A percentile compares a stretch with the other conserved stretches of the same genome.
Evolutionary conservation across 2,113 vertebrate species (phyloP).

Genomic region (Phyllopteryx taeniolatus): DNA sequence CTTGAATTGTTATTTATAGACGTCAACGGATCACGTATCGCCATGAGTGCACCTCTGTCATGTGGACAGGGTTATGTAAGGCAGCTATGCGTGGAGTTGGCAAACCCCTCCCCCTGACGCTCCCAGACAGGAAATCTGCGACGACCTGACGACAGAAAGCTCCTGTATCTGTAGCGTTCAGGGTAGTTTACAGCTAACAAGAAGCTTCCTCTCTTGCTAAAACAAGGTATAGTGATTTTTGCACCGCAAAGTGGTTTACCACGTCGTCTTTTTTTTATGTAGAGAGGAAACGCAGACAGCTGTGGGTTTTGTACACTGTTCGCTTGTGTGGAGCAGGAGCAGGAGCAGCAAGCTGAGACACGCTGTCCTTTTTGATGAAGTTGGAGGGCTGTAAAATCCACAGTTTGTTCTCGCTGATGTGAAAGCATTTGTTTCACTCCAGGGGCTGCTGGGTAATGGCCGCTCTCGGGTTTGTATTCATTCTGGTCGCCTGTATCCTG

Average conservation of each 20-base stretch:
- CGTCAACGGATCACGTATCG: neutral
- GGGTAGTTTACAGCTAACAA: neutral
- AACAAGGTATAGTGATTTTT: slow-evolving; percentile 36
- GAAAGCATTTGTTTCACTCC: neutral
- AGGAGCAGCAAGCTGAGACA: neutral
- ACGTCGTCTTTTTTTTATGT: slow-evolving; percentile 11
- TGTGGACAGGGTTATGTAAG: slow-evolving; percentile 5
- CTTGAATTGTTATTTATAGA: slow-evolving; percentile 20
- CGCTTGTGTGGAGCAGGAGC: neutral
- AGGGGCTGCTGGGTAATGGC: slow-evolving; percentile 43
- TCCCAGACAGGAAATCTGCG: slow-evolving; percentile 13
- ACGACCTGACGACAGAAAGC: neutral
- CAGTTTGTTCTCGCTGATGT: neutral
- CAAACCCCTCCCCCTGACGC: slow-evolving; percentile 17
- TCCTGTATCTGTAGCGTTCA: neutral
- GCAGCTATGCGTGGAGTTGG: neutral
- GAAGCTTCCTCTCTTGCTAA: neutral
- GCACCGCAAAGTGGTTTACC: neutral
- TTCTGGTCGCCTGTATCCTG: slow-evolving; percentile 38
- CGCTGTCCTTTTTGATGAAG: neutral
- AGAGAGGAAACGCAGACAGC: slow-evolving; percentile 12
- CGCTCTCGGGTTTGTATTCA: slow-evolving; percentile 9
- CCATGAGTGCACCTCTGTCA: slow-evolving; percentile 2
- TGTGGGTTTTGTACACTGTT: neutral
- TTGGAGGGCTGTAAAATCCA: neutral